A percentile compares a stretch with the other conserved stretches of the same genome.
These are phyloP conservation scores for Melanogrammus aeglefinus DNA, from an alignment of 2,797 vertebrate genomes.

Conservation along the genomic window DNA sequence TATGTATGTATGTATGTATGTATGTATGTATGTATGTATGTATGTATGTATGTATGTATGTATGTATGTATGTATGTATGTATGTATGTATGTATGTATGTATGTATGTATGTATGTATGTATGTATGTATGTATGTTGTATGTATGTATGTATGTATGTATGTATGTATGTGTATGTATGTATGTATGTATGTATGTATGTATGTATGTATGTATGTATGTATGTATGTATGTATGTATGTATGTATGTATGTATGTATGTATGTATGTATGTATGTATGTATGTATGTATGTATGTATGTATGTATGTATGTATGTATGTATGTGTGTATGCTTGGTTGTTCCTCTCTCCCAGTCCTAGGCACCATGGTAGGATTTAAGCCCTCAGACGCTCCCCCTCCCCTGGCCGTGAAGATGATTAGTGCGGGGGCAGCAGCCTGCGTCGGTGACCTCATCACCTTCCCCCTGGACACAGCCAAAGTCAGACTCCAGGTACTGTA, in stretches of 20 bases:
- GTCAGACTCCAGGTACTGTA: slow-evolving; percentile 82
- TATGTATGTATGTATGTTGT: slow-evolving; percentile 12
- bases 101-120: background rate
- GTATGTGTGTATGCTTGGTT: background rate
- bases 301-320: slow-evolving; percentile 8
- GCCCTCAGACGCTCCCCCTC: slow-evolving; percentile 77
- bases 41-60: background rate
- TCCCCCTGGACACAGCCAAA: slow-evolving; percentile 90
- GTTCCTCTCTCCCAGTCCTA: slow-evolving; percentile 13
- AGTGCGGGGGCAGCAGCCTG: slow-evolving; percentile 83
- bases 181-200: background rate
- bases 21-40: slow-evolving; percentile 3
- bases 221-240: background rate
- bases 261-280: background rate
- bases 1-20: background rate
- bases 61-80: slow-evolving; percentile 8
- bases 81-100: background rate
- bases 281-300: background rate
- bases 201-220: background rate
- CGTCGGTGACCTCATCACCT: slow-evolving; percentile 83
- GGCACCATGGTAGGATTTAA: slow-evolving; percentile 79
- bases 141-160: too few species aligned
- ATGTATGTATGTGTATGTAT: too few species aligned
- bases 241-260: slow-evolving; percentile 8
- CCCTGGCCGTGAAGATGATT: slow-evolving; percentile 81